These are phyloP conservation scores for Drosophila truncata DNA, from an alignment of 1,140 invertebrate species.

Conservation along the genomic window DNA sequence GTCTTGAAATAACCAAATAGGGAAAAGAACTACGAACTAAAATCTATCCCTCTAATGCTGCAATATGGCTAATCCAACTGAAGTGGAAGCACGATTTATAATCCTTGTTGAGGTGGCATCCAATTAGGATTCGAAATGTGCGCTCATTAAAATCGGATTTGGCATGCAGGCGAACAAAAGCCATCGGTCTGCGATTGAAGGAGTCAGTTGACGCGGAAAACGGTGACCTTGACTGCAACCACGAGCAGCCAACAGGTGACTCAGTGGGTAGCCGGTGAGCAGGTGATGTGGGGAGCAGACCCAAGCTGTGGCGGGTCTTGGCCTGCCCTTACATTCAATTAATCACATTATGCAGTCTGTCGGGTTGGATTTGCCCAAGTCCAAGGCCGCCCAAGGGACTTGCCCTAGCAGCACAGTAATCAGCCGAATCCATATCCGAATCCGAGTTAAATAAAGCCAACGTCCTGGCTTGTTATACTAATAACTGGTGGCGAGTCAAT, in stretches of 20 bases:
- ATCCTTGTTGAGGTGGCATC: not conserved
- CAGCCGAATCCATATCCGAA: conserved; percentile 4
- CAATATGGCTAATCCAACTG: not conserved
- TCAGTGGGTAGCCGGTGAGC: not conserved
- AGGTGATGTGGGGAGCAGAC: not conserved
- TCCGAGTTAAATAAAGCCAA: conserved; percentile 22
- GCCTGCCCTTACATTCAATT: conserved; percentile 40
- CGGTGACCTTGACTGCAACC: conserved; percentile 23
- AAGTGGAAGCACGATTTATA: not conserved
- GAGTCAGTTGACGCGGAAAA: conserved; percentile 2
- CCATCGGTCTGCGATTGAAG: conserved; percentile 11
- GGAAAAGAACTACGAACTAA: not conserved
- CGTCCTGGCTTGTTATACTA: conserved; percentile 52
- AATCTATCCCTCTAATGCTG: not conserved
- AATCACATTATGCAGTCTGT: conserved; percentile 65
- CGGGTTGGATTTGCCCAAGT: conserved; percentile 27
- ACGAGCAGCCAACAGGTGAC: not conserved
- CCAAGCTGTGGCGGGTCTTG: conserved; percentile 17
- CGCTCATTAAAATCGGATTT: conserved; percentile 54
- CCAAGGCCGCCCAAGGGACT: not conserved
- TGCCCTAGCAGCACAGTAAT: conserved; percentile 19
- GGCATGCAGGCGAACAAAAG: conserved; percentile 25
- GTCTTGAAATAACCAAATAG: not conserved
- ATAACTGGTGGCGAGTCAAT: conserved; percentile 69
- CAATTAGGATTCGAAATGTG: conserved; percentile 29